These are phyloP conservation scores for Aphelinus certus DNA, from an alignment of 1,140 invertebrate species.

Conservation along the genomic window DNA sequence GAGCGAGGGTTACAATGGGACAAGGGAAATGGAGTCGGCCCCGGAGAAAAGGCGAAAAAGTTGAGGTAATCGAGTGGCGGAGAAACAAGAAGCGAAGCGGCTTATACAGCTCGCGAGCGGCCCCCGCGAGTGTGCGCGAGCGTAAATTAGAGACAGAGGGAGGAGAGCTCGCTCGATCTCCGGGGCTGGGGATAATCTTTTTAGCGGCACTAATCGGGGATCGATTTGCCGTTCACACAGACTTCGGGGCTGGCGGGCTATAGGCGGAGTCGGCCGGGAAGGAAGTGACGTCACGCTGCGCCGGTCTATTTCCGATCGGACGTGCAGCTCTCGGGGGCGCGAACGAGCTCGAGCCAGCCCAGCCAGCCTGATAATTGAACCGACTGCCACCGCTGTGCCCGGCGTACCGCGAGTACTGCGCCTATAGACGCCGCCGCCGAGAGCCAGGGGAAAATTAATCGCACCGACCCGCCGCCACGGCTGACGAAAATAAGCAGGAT, in stretches of 20 bases:
- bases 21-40: background rate
- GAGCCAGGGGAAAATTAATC: conserved; percentile 13
- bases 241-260: background rate
- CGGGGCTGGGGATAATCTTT: conserved; percentile 42
- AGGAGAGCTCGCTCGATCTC: conserved; percentile 17
- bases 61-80: background rate
- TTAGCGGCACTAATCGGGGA: conserved; percentile 43
- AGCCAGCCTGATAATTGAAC: conserved; percentile 18
- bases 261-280: conserved; percentile 26
- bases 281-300: conserved; percentile 44
- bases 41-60: background rate
- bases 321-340: background rate
- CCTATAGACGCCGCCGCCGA: too few species aligned
- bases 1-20: background rate
- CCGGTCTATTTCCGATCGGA: conserved; percentile 46
- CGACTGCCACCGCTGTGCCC: too few species aligned
- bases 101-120: background rate
- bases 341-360: too few species aligned
- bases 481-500: conserved; percentile 1
- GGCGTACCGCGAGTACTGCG: too few species aligned
- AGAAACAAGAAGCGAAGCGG: conserved; percentile 2
- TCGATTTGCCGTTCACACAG: conserved; percentile 33
- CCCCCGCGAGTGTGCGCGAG: conserved; percentile 38
- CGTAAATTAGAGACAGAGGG: background rate
- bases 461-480: background rate